Conservation (phyloP, 2,888 invertebrate genomes). For the Clostera curtula region DNA sequence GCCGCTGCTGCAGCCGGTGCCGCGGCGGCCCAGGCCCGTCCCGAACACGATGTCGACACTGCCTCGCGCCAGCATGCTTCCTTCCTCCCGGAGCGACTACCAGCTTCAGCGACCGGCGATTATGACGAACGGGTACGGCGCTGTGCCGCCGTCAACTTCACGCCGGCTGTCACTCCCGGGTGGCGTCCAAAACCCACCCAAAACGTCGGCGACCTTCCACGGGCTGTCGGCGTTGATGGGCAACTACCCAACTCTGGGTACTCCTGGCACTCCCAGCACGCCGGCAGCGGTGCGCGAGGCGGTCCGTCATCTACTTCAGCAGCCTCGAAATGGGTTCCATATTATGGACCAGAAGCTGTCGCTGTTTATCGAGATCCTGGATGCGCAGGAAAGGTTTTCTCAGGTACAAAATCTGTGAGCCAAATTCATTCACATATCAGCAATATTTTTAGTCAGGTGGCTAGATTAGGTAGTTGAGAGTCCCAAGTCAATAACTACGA, state of each 20-base stretch:
- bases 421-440: neutral
- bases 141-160: slow-evolving; percentile 66
- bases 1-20: slow-evolving; percentile 71
- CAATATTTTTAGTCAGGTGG: too few relatives aligned
- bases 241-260: slow-evolving; percentile 39
- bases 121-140: slow-evolving; percentile 67
- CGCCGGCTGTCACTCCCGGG: slow-evolving; percentile 74
- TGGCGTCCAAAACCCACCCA: slow-evolving; percentile 65
- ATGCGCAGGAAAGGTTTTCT: slow-evolving; percentile 87
- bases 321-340: slow-evolving; percentile 83
- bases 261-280: slow-evolving; percentile 68
- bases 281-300: slow-evolving; percentile 81
- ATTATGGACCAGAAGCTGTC: slow-evolving; percentile 86
- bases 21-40: slow-evolving; percentile 67
- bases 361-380: slow-evolving; percentile 87
- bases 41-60: slow-evolving; percentile 54
- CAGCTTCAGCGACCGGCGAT: slow-evolving; percentile 74
- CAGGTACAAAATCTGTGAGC: slow-evolving; percentile 71
- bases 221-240: slow-evolving; percentile 61
- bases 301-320: slow-evolving; percentile 79
- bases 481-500: too few relatives aligned
- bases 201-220: slow-evolving; percentile 78
- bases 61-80: slow-evolving; percentile 67
- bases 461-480: too few relatives aligned
- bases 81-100: slow-evolving; percentile 77